Evolutionary conservation across 2,888 invertebrate genomes (phyloP), one percentile per base, ranked within the genome.

Genomic region (Drosophila nr. perissopoda): DNA sequence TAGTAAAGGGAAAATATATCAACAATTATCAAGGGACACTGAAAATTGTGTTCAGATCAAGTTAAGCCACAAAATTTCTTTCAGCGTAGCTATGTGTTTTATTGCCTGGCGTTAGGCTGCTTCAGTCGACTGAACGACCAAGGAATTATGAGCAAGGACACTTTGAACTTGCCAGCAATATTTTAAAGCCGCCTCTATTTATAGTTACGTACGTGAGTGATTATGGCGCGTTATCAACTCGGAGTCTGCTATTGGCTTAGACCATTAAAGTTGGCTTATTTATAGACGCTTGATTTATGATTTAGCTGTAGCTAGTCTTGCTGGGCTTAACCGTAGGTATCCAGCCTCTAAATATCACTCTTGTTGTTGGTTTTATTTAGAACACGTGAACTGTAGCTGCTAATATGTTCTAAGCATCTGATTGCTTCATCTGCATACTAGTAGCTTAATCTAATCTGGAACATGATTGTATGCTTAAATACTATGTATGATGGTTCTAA

Each of bases 251-350:
- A 52, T 48, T 66, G 74, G 52, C 56, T 65, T 72, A 56, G 63
- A 69, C 87, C 90, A 87, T 87, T 90, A 89, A 88, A 61, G 76
- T 76, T 70, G 86, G 62, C 86, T 87, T 87, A 90, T 87, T 87
- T 87, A 90, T 87, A 83, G 86, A 61, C 56, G 64, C 40, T 70
- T 87, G 89, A 90, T 90, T 86, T 90, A 90, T 89, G 82, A 54
- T n/a, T 56, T 56, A 49, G 48, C 40, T 52, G n/a, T 46, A 58
- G 31, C 46, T 33, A 7, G 11, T 54, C 29, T 48, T 58, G 31
- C 49, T 21, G 7, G 13, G 2, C 16, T 57, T 36, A 53, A n/a
- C 6, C 54, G n/a, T 16, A 29, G 59, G 2, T 40, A 27, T 16
- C 18, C 4, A 18, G 4, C 7, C 21, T 18, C 38, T n/a, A 13